Conservation (phyloP, 2,888 invertebrate genomes). For the Agonopterix subpropinquella region DNA sequence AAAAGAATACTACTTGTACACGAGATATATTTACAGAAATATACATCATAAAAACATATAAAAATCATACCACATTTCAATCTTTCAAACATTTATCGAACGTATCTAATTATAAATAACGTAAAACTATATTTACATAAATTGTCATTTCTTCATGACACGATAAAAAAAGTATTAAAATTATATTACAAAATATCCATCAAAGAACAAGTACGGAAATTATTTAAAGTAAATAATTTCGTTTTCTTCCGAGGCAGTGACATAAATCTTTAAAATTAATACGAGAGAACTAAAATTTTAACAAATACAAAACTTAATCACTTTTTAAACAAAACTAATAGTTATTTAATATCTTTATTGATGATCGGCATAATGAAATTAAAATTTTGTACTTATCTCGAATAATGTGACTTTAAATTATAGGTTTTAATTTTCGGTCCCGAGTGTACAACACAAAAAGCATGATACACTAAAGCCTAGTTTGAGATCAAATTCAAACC, state of each 20-base stretch:
- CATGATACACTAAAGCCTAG: neutral
- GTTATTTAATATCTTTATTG: constrained; percentile 21
- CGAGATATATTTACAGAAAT: constrained; percentile 49
- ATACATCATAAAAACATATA: constrained; percentile 33
- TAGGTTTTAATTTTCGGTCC: constrained; percentile 19
- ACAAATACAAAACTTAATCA: constrained; percentile 22
- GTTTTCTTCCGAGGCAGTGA: constrained; percentile 49
- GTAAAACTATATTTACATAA: constrained; percentile 60
- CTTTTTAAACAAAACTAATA: constrained; percentile 19
- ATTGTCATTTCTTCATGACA: constrained; percentile 38
- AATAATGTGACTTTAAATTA: constrained; percentile 25
- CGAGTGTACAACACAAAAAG: constrained; percentile 3
- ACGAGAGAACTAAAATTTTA: constrained; percentile 24
- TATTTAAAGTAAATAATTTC: constrained; percentile 33
- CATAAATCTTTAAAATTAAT: constrained; percentile 15
- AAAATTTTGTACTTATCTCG: constrained; percentile 28
- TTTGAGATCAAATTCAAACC: neutral
- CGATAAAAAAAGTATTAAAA: constrained; percentile 33
- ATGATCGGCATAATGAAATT: constrained; percentile 15
- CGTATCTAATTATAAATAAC: constrained; percentile 46
- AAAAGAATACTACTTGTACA: constrained; percentile 25
- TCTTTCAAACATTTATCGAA: constrained; percentile 34
- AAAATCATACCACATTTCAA: constrained; percentile 25
- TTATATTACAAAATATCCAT: constrained; percentile 39
- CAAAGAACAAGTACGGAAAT: constrained; percentile 27